A percentile compares a stretch with the other conserved stretches of the same genome.
Evolutionary conservation across 1,140 invertebrate genomes (phyloP).

Genomic region (Aphelinus certus): DNA sequence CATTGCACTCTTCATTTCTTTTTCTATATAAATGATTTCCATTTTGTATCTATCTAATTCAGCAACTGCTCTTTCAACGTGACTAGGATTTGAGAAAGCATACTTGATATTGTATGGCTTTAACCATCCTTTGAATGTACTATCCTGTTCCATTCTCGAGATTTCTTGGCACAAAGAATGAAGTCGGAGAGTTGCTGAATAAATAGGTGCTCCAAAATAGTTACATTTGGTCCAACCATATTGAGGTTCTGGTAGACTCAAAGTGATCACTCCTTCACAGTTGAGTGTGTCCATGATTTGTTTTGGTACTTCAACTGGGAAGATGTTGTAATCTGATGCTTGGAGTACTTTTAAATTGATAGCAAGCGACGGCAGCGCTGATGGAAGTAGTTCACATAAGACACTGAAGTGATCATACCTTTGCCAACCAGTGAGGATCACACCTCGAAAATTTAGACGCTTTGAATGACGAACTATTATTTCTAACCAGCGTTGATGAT

Average conservation of each 20-base stretch:
- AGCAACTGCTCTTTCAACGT: conserved; percentile 75
- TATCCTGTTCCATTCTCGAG: conserved; percentile 58
- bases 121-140: conserved; percentile 74
- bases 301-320: conserved; percentile 50
- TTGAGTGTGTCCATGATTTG: conserved; percentile 48
- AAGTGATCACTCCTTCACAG: conserved; percentile 54
- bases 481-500: conserved; percentile 78
- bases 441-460: conserved; percentile 68
- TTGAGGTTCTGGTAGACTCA: conserved; percentile 59
- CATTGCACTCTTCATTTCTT: conserved; percentile 73
- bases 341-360: conserved; percentile 68
- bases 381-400: conserved; percentile 77
- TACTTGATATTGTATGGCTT: conserved; percentile 83
- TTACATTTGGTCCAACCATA: conserved; percentile 61
- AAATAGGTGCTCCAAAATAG: conserved; percentile 55
- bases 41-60: conserved; percentile 74
- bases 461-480: conserved; percentile 68
- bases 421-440: conserved; percentile 77
- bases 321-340: conserved; percentile 51
- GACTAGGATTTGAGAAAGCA: conserved; percentile 77
- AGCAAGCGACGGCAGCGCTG: conserved; percentile 76
- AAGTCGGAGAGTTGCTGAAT: conserved; percentile 51
- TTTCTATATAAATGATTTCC: conserved; percentile 70
- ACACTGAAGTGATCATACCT: conserved; percentile 85
- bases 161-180: conserved; percentile 55